Percentiles rank a stretch among this genome's conserved stretches.
These are phyloP conservation scores for Bombyx mandarina DNA, from an alignment of 1,140 invertebrate species.

Conservation along the genomic window DNA sequence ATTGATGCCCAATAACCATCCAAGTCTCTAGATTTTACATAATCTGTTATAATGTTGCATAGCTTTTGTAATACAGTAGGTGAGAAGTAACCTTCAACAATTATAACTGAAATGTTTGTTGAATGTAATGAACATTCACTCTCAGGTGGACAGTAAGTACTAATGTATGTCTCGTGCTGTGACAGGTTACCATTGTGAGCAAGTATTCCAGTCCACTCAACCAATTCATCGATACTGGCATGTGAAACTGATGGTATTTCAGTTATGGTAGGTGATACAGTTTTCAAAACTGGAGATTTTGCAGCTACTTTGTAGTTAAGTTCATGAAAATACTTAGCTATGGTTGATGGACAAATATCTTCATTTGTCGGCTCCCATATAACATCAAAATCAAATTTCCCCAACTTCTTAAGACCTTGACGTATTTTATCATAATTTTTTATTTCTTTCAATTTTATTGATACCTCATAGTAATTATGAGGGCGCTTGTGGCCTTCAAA, in stretches of 20 bases:
- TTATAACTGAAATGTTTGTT: slow-evolving; percentile 35
- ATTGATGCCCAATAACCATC: slow-evolving; percentile 45
- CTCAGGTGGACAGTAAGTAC: slow-evolving; percentile 41
- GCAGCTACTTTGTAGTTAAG: slow-evolving; percentile 28
- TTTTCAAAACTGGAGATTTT: slow-evolving; percentile 20
- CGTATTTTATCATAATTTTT: slow-evolving; percentile 28
- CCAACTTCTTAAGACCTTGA: slow-evolving; percentile 31
- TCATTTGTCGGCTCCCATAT: slow-evolving; percentile 44
- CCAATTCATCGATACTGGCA: slow-evolving; percentile 38
- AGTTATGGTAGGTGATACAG: slow-evolving; percentile 29
- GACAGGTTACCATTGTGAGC: slow-evolving; percentile 31
- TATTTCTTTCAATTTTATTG: slow-evolving; percentile 35
- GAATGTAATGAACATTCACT: slow-evolving; percentile 31
- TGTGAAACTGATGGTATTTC: slow-evolving; percentile 42
- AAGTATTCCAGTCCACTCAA: slow-evolving; percentile 58
- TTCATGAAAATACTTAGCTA: slow-evolving; percentile 53
- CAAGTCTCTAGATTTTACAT: slow-evolving; percentile 32
- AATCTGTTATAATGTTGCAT: slow-evolving; percentile 25
- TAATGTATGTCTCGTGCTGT: slow-evolving; percentile 38
- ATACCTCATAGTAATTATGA: slow-evolving; percentile 42
- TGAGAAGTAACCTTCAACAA: slow-evolving; percentile 45
- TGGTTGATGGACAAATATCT: slow-evolving; percentile 50
- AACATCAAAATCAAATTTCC: slow-evolving; percentile 42
- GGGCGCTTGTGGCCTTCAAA: slow-evolving; percentile 43
- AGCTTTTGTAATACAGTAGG: slow-evolving; percentile 27